These are phyloP conservation scores for Protophormia terraenovae DNA, from an alignment of 2,888 invertebrate species.

Conservation along the genomic window DNA sequence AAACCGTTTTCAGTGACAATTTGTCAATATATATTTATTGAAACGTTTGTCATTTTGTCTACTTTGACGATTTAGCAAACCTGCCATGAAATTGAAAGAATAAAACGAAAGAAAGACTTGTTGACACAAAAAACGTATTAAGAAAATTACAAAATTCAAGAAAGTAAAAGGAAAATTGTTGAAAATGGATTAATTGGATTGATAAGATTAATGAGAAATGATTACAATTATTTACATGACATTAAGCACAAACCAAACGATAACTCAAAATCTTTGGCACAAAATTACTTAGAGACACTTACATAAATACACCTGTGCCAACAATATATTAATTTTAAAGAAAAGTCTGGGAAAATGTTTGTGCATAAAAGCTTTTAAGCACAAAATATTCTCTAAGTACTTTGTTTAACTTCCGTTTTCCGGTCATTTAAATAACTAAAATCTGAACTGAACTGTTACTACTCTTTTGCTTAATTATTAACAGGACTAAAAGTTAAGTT, in stretches of 20 bases:
- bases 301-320: background rate
- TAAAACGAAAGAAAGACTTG: constrained; percentile 50
- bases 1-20: constrained; percentile 71
- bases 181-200: constrained; percentile 77
- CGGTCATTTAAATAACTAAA: constrained; percentile 56
- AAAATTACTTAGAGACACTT: background rate
- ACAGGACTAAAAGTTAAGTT: constrained; percentile 22
- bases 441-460: background rate
- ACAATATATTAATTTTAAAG: background rate
- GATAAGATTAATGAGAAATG: constrained; percentile 78
- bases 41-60: constrained; percentile 41
- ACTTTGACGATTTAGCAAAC: background rate
- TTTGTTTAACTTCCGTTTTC: constrained; percentile 53
- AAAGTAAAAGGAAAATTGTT: constrained; percentile 19
- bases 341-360: background rate
- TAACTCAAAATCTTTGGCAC: constrained; percentile 13
- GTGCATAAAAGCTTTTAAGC: constrained; percentile 21
- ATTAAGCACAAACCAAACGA: constrained; percentile 67
- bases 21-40: constrained; percentile 78
- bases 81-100: constrained; percentile 24
- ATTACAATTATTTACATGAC: constrained; percentile 74
- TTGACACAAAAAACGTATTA: constrained; percentile 41
- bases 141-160: background rate
- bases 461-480: constrained; percentile 36
- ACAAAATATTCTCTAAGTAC: background rate